These are phyloP conservation scores for Catamblyrhynchus diadema DNA, from an alignment of 2,797 vertebrate genomes.

Conservation along the genomic window DNA sequence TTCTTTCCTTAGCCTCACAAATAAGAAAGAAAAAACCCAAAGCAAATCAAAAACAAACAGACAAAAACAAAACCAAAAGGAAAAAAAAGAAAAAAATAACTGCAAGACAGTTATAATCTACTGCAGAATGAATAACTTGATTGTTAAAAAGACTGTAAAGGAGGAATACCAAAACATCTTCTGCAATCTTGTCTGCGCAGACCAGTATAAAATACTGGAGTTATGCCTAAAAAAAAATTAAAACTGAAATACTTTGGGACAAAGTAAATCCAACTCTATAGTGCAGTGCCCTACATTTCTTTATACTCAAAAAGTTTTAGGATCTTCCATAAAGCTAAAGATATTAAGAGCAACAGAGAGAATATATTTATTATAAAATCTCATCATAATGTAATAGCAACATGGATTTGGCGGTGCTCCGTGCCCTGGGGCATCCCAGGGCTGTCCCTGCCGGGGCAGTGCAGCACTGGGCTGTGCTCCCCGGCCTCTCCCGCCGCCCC, in stretches of 20 bases:
- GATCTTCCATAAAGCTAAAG: not conserved
- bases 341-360: not conserved
- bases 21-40: not conserved
- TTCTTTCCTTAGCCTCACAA: not conserved
- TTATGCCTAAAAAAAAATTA: not conserved
- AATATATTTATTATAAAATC: not conserved
- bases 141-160: not conserved
- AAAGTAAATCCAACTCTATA: not conserved
- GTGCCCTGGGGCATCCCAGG: too few species aligned
- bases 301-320: not conserved
- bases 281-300: not conserved
- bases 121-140: not conserved
- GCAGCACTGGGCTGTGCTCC: not conserved
- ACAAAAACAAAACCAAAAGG: too few species aligned
- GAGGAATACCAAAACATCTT: not conserved
- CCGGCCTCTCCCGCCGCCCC: rapidly evolving
- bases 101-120: not conserved
- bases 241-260: not conserved
- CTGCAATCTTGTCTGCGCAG: not conserved
- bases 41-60: not conserved
- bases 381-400: not conserved
- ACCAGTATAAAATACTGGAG: not conserved
- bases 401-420: not conserved
- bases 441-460: too few species aligned
- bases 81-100: not conserved